These are phyloP conservation scores for Onthophagus sagittarius DNA, from an alignment of 2,888 invertebrate species.

Conservation along the genomic window DNA sequence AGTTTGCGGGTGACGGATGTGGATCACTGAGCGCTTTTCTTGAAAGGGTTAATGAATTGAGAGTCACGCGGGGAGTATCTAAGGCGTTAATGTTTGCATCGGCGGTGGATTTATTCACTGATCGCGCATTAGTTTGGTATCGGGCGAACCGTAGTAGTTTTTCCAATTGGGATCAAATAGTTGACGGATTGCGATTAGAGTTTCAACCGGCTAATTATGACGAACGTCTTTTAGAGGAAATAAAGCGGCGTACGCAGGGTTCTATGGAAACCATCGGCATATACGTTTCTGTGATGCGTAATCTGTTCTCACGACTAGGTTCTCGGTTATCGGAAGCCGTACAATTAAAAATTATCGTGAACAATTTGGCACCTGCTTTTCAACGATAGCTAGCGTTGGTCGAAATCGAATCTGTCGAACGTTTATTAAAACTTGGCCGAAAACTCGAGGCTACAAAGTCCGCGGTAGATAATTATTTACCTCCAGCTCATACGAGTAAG, in stretches of 20 bases:
- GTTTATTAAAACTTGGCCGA: slow-evolving; percentile 19
- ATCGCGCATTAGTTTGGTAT: slow-evolving; percentile 24
- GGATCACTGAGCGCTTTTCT: no score
- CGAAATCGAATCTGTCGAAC: neutral
- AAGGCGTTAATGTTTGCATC: slow-evolving; percentile 11
- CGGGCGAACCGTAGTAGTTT: slow-evolving; percentile 12
- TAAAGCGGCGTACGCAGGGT: slow-evolving; percentile 31
- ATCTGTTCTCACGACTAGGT: slow-evolving; percentile 9
- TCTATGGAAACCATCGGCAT: slow-evolving; percentile 29
- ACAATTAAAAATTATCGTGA: slow-evolving; percentile 10
- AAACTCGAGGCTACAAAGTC: slow-evolving; percentile 16
- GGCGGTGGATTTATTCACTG: slow-evolving; percentile 18
- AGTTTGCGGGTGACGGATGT: no score
- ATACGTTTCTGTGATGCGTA: no score
- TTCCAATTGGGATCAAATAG: slow-evolving; percentile 19
- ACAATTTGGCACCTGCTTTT: slow-evolving; percentile 9
- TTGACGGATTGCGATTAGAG: slow-evolving; percentile 17
- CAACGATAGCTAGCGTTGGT: slow-evolving; percentile 3
- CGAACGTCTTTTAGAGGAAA: slow-evolving; percentile 30
- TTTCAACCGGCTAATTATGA: slow-evolving; percentile 30
- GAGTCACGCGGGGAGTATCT: no score
- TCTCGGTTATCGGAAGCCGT: neutral
- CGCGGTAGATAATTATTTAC: slow-evolving; percentile 16
- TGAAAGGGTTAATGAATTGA: no score
- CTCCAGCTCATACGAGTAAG: neutral